Base-by-base conservation (phyloP, 30 jellyfish, hydroid and myxozoan species). In the Rhopilema esculentum region DNA sequence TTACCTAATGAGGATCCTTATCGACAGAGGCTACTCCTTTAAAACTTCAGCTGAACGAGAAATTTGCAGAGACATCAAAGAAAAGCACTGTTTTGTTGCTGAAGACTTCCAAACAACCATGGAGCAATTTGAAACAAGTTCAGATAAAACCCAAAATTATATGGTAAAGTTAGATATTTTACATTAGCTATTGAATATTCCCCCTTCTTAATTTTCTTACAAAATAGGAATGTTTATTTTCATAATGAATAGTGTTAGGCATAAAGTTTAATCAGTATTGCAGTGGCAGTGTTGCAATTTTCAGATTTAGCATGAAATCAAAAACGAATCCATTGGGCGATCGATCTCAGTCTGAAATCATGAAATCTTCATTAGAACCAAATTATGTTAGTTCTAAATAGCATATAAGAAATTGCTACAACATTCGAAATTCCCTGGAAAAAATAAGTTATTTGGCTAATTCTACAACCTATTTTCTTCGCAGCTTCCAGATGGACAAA, bases 401-500 rank as follows among this genome's bases (percentile, higher is more conserved):
- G n/a, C n/a, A n/a, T n/a, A n/a, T n/a, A n/a, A n/a, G n/a, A n/a
- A n/a, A n/a, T n/a, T n/a, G n/a, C n/a, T n/a, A n/a, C n/a, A n/a
- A n/a, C n/a, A n/a, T n/a, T n/a, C n/a, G n/a, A n/a, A n/a, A n/a
- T n/a, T n/a, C n/a, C n/a, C n/a, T n/a, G n/a, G n/a, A n/a, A n/a
- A n/a, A n/a, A n/a, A n/a, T n/a, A n/a, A n/a, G n/a, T n/a, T n/a
- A n/a, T n/a, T n/a, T n/a, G n/a, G n/a, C 57, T 12, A 40, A 40
- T 40, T 40, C 12, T 12, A 12, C 57, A 2, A n/a, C 27, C 64
- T 6, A 52, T 1, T 88, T 82, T n/a, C 23, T 18, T 31, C 72
- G 4, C 24, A 96, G 98, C 97, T 96, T 16, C 99, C 99, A 8
- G 99, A 96, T 65, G 99, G 99, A 16, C 92, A 92, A 52, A 62